Conservation (phyloP, 2,888 invertebrate species). For the Platycheirus rosarum region DNA sequence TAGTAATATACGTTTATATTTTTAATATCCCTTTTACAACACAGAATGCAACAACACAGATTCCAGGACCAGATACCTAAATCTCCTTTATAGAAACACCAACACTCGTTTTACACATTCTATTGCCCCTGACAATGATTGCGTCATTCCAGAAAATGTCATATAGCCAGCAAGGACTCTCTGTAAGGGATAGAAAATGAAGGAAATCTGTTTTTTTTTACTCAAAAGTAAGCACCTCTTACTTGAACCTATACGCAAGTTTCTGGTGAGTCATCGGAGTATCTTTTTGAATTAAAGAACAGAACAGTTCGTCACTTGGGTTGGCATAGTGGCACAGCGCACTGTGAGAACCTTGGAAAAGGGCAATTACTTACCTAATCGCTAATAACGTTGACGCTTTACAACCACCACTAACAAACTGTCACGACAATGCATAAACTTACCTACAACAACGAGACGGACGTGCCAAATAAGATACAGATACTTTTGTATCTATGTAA, state of each 20-base stretch:
- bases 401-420: constrained; percentile 7
- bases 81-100: too few species aligned
- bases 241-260: background rate
- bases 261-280: constrained; percentile 11
- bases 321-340: constrained; percentile 16
- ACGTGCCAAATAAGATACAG: constrained; percentile 21
- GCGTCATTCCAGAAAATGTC: constrained; percentile 35
- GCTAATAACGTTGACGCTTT: constrained; percentile 38
- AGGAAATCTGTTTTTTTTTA: constrained; percentile 16
- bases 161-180: constrained; percentile 16
- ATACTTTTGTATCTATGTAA: constrained; percentile 19
- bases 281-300: constrained; percentile 8
- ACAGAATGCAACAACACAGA: too few species aligned
- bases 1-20: background rate
- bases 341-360: constrained; percentile 54
- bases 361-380: constrained; percentile 61
- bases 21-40: background rate
- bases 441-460: too few species aligned
- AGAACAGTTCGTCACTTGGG: background rate
- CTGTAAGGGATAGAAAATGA: constrained; percentile 19
- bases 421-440: constrained; percentile 14
- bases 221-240: background rate
- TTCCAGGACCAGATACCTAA: too few species aligned
- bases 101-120: background rate
- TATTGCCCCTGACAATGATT: constrained; percentile 16